A percentile compares a stretch with the other conserved stretches of the same genome.
phyloP scores from a whole-genome alignment of 2,113 vertebrate genomes.

The Myotis yumanensis region DNA sequence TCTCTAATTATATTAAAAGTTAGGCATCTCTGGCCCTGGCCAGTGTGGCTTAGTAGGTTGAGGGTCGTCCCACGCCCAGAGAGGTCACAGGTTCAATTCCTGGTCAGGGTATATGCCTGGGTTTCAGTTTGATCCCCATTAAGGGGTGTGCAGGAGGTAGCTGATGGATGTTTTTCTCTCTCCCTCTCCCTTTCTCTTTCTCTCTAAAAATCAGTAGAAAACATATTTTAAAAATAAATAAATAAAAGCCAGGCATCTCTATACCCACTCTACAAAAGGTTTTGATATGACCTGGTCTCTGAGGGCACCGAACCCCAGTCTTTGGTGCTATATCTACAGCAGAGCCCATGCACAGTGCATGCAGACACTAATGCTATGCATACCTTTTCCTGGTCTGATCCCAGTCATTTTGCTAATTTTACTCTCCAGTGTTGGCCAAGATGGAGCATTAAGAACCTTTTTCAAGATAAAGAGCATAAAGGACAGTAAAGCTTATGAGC shows the following conservation, averaged over 20 bases:
- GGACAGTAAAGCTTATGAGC: background rate
- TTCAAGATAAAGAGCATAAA: background rate
- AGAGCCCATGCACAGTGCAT: background rate
- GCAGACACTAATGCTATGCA: no score
- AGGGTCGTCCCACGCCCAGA: no score
- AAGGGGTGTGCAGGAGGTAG: no score
- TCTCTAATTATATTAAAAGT: constrained; percentile 17
- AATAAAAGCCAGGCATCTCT: background rate
- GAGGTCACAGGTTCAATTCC: no score
- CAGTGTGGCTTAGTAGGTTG: no score
- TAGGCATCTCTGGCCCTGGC: background rate
- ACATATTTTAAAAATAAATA: constrained; percentile 22
- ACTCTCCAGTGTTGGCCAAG: background rate
- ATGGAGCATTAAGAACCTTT: background rate
- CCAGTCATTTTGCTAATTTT: background rate
- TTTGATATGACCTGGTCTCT: background rate
- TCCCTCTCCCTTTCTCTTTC: no score
- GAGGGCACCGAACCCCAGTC: accelerated
- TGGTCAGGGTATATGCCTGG: no score
- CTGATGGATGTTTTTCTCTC: no score
- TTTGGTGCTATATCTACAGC: background rate
- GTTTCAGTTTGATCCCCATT: no score
- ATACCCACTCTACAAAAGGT: background rate
- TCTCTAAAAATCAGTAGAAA: no score
- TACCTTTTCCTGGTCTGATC: background rate